Evolutionary conservation across 2,113 vertebrate genomes (phyloP).

Genomic region (Ptychochromis oligacanthus): DNA sequence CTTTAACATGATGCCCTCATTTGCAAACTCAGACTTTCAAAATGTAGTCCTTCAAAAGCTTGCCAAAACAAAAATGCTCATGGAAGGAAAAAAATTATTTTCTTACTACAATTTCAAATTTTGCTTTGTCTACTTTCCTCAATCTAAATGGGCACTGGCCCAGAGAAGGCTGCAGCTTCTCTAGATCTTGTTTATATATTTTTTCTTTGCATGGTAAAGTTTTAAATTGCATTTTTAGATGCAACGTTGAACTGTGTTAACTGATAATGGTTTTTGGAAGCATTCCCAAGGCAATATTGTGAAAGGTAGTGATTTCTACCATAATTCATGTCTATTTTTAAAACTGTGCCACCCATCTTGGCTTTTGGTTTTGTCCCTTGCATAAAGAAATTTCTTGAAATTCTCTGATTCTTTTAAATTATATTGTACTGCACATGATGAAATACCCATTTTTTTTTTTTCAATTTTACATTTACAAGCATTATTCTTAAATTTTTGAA

Average conservation of each 20-base stretch:
- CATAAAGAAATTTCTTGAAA: too few relatives aligned
- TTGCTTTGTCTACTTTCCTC: neutral
- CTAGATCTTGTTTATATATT: neutral
- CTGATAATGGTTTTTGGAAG: neutral
- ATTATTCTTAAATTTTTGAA: neutral
- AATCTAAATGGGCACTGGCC: neutral
- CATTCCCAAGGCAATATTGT: neutral
- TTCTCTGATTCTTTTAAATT: neutral
- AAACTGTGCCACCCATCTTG: neutral
- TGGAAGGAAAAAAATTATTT: neutral
- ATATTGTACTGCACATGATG: neutral
- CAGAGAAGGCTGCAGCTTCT: neutral
- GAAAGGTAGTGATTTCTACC: too few relatives aligned
- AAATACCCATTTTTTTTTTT: neutral
- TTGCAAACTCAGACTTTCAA: neutral
- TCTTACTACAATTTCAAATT: neutral
- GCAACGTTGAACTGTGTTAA: neutral
- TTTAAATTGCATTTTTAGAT: neutral
- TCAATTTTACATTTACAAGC: neutral
- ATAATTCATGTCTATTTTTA: too few relatives aligned
- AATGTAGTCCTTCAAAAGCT: too few relatives aligned
- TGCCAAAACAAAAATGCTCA: neutral
- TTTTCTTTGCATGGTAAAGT: neutral
- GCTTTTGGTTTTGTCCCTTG: neutral
- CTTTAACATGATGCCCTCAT: neutral